phyloP scores from a whole-genome alignment of 2,888 invertebrate genomes.

The Aethes cnicana region DNA sequence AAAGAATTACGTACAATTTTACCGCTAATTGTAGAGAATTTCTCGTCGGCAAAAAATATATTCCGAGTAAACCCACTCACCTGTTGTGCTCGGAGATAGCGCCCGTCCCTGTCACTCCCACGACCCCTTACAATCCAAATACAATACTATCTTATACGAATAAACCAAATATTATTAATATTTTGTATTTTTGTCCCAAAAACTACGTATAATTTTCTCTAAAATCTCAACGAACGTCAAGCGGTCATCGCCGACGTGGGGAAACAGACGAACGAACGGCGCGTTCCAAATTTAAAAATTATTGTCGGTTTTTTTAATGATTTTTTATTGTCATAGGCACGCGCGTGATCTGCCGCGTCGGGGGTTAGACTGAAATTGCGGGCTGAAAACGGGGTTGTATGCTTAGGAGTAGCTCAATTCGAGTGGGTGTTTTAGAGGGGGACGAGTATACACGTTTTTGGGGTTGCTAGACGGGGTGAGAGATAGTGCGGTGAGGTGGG shows the following conservation, averaged over 20 bases:
- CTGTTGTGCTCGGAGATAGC: slow-evolving; percentile 25
- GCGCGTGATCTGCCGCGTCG: slow-evolving; percentile 44
- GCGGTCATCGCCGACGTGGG: slow-evolving; percentile 48
- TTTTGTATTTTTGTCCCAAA: slow-evolving; percentile 34
- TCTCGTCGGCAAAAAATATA: neutral
- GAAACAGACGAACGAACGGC: slow-evolving; percentile 36
- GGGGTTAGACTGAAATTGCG: slow-evolving; percentile 63
- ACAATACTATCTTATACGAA: slow-evolving; percentile 15
- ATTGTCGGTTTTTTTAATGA: slow-evolving; percentile 35
- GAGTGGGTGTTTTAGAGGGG: slow-evolving; percentile 68
- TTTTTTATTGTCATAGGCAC: slow-evolving; percentile 32
- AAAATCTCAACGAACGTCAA: slow-evolving; percentile 40
- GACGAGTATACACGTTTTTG: slow-evolving; percentile 38
- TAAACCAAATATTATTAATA: slow-evolving; percentile 37
- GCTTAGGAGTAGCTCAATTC: slow-evolving; percentile 48
- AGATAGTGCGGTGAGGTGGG: slow-evolving; percentile 46
- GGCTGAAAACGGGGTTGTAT: slow-evolving; percentile 66
- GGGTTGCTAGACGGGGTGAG: slow-evolving; percentile 41
- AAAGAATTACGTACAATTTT: no score
- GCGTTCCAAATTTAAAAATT: slow-evolving; percentile 16
- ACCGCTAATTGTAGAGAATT: neutral
- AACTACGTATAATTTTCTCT: slow-evolving; percentile 26
- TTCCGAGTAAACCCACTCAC: slow-evolving; percentile 23
- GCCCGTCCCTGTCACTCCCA: slow-evolving; percentile 6
- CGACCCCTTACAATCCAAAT: slow-evolving; percentile 21